A percentile compares a stretch with the other conserved stretches of the same genome.
Evolutionary conservation across 2,113 vertebrate species (phyloP).

Genomic region (Epinephelus cyanopodus): DNA sequence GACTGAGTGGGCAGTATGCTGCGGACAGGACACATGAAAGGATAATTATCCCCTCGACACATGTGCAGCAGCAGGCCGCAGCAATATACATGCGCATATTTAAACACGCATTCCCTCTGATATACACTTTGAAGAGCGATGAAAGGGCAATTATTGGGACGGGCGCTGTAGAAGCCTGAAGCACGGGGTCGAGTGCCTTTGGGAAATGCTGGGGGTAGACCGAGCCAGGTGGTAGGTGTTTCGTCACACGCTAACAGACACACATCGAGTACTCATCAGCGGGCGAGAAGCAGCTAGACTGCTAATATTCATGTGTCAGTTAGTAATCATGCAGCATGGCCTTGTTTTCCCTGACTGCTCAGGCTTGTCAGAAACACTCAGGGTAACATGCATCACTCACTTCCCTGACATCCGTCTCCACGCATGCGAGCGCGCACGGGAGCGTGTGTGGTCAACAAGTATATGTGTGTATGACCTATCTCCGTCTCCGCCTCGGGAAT

Average conservation of each 20-base stretch:
- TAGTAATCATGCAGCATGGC: constrained; percentile 75
- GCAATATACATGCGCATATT: constrained; percentile 46
- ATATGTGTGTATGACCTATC: constrained; percentile 62
- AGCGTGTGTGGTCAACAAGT: constrained; percentile 65
- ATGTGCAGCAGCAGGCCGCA: constrained; percentile 33
- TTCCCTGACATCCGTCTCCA: constrained; percentile 63
- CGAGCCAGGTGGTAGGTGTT: constrained; percentile 68
- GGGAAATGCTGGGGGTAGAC: constrained; percentile 49
- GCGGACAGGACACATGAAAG: constrained; percentile 54
- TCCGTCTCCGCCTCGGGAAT: constrained; percentile 63
- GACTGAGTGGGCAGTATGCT: constrained; percentile 27
- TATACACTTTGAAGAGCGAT: constrained; percentile 65
- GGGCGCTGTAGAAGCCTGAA: constrained; percentile 38
- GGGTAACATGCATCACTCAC: constrained; percentile 76
- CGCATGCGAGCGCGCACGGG: constrained; percentile 22
- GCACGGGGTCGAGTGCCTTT: constrained; percentile 57
- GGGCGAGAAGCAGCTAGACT: constrained; percentile 32
- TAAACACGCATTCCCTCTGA: constrained; percentile 53
- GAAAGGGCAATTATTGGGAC: constrained; percentile 76
- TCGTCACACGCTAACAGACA: constrained; percentile 64
- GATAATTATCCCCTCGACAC: constrained; percentile 66
- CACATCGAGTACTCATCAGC: constrained; percentile 62
- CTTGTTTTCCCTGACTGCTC: constrained; percentile 78
- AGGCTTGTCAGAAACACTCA: constrained; percentile 81
- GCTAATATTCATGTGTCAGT: constrained; percentile 77